Evolutionary conservation across 2,113 vertebrate species (phyloP).

Genomic region (Phocoena phocoena): DNA sequence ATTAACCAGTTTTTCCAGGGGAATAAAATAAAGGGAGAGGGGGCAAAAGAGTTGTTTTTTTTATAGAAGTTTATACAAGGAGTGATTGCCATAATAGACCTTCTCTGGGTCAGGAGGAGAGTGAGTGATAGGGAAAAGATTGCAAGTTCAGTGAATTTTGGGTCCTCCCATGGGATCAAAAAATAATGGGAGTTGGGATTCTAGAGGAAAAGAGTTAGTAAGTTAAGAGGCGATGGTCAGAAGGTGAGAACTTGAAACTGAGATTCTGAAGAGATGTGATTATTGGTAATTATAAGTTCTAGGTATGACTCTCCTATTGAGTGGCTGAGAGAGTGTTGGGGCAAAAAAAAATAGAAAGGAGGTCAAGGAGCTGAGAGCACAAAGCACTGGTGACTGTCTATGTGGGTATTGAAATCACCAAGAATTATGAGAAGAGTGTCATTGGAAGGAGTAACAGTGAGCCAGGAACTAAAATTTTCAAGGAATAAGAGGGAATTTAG

Average conservation of each 20-base stretch:
- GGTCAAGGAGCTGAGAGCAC: neutral
- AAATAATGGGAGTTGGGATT: neutral
- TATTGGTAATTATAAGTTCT: neutral
- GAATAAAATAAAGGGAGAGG: neutral
- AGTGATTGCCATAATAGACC: neutral
- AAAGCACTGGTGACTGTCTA: neutral
- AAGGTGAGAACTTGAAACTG: neutral
- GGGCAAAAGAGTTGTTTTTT: neutral
- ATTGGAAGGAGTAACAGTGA: neutral
- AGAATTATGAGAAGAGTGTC: neutral
- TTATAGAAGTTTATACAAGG: neutral
- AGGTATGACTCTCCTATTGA: neutral
- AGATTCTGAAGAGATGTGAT: neutral
- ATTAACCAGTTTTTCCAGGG: neutral
- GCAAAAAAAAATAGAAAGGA: neutral
- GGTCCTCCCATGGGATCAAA: neutral
- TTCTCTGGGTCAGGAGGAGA: neutral
- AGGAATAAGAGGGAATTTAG: neutral
- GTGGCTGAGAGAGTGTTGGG: neutral
- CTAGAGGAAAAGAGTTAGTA: neutral
- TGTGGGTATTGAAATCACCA: neutral
- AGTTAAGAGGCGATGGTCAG: neutral
- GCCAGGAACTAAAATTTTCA: neutral
- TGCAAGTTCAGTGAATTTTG: neutral
- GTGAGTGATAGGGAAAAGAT: neutral